Conservation (phyloP, 2,888 invertebrate genomes). For the Microctonus aethiopoides region DNA sequence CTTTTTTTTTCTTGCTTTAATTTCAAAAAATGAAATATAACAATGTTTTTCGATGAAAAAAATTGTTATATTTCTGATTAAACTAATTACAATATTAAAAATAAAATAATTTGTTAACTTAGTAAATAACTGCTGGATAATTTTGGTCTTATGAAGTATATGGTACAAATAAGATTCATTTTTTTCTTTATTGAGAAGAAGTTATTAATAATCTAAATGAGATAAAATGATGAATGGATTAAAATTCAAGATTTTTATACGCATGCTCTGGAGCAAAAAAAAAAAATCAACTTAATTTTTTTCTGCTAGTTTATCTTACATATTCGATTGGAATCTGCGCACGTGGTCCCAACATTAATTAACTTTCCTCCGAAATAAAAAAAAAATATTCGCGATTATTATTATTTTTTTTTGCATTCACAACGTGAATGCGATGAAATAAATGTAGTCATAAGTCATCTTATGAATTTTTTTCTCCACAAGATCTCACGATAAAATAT, state of each 20-base stretch:
- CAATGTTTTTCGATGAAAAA: neutral
- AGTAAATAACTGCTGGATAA: conserved; percentile 21
- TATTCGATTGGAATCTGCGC: neutral
- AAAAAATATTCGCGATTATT: neutral
- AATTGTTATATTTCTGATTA: neutral
- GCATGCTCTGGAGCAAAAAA: neutral
- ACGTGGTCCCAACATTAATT: conserved; percentile 13
- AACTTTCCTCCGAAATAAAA: neutral
- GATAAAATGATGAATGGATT: neutral
- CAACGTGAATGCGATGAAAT: neutral
- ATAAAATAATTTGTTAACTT: conserved; percentile 26
- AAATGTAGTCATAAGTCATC: neutral
- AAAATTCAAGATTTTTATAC: conserved; percentile 1
- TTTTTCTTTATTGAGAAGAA: conserved; percentile 18
- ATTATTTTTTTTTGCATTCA: neutral
- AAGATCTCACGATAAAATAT: neutral
- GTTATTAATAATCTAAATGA: conserved; percentile 7
- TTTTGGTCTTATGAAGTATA: conserved; percentile 38
- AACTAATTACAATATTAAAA: conserved; percentile 26
- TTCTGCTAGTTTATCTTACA: neutral
- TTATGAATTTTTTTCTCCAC: neutral
- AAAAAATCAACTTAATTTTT: neutral
- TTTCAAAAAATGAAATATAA: neutral
- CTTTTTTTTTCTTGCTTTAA: conserved; percentile 25
- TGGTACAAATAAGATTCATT: conserved; percentile 42